These are phyloP conservation scores for Diaperis boleti DNA, from an alignment of 2,888 invertebrate genomes.

Conservation along the genomic window DNA sequence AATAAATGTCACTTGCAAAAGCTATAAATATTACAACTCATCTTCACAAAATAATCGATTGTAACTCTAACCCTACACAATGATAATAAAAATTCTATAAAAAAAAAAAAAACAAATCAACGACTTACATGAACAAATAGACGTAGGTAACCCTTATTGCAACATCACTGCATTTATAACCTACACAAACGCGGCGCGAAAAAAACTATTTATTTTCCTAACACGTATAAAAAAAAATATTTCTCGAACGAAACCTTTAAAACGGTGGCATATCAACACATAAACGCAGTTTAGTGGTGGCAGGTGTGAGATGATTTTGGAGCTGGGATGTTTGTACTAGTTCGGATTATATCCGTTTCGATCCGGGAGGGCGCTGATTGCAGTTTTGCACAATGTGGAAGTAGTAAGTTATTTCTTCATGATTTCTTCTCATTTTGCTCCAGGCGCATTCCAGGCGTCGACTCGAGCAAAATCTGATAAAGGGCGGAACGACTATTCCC, in stretches of 20 bases:
- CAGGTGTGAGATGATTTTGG: conserved; percentile 36
- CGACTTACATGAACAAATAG: conserved; percentile 15
- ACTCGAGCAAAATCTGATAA: too few species aligned
- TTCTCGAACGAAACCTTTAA: conserved; percentile 10
- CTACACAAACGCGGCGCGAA: not conserved
- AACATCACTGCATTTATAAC: conserved; percentile 4
- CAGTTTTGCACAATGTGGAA: not conserved
- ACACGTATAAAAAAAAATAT: conserved; percentile 8
- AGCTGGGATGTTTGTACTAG: conserved; percentile 42
- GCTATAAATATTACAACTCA: not conserved
- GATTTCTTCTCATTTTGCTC: too few species aligned
- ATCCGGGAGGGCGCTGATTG: conserved; percentile 44
- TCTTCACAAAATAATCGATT: not conserved
- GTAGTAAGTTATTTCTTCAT: too few species aligned
- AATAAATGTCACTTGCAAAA: not conserved
- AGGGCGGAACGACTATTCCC: too few species aligned
- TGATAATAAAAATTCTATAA: conserved; percentile 2
- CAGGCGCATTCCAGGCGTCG: too few species aligned
- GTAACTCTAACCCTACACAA: not conserved
- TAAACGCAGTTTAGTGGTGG: conserved; percentile 29
- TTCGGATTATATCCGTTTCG: conserved; percentile 37
- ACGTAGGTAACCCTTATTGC: not conserved
- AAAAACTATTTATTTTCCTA: conserved; percentile 9
- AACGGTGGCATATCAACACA: conserved; percentile 18
- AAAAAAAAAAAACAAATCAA: not conserved